Conservation (phyloP, 1,140 invertebrate species). For the Trichogramma pretiosum region DNA sequence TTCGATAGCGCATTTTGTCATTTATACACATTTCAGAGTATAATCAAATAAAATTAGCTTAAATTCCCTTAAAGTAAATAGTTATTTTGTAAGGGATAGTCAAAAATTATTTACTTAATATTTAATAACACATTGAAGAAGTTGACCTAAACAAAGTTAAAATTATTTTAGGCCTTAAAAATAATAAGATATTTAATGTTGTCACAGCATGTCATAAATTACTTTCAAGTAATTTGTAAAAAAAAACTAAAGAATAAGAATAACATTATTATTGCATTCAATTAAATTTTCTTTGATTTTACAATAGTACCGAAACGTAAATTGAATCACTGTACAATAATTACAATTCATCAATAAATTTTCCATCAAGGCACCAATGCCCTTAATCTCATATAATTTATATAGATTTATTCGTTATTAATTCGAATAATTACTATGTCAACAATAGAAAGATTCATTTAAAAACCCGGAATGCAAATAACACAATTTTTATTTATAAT, state of each 20-base stretch:
- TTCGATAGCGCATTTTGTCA: too few relatives aligned
- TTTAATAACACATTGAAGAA: constrained; percentile 2
- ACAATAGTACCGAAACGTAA: constrained; percentile 23
- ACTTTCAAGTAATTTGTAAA: constrained; percentile 13
- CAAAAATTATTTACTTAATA: too few relatives aligned
- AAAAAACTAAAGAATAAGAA: constrained; percentile 10
- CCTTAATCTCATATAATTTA: too few relatives aligned
- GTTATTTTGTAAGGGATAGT: constrained; percentile 4
- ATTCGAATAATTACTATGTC: too few relatives aligned
- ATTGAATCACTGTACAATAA: constrained; percentile 24
- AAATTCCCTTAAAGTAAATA: constrained; percentile 11
- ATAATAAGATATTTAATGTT: too few relatives aligned
- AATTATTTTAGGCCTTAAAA: too few relatives aligned
- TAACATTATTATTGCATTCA: constrained; percentile 3
- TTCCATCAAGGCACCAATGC: constrained; percentile 23
- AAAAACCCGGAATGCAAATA: constrained; percentile 24
- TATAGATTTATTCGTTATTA: too few relatives aligned
- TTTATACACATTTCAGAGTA: background rate
- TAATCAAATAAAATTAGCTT: constrained; percentile 8
- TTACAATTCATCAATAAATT: constrained; percentile 24
- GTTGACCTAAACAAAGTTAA: too few relatives aligned
- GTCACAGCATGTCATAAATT: constrained; percentile 17
- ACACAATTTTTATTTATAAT: constrained; percentile 16
- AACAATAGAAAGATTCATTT: too few relatives aligned
- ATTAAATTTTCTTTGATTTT: constrained; percentile 11